Evolutionary conservation across 2,797 vertebrate species (phyloP).

Genomic region (Pseudopleuronectes americanus): DNA sequence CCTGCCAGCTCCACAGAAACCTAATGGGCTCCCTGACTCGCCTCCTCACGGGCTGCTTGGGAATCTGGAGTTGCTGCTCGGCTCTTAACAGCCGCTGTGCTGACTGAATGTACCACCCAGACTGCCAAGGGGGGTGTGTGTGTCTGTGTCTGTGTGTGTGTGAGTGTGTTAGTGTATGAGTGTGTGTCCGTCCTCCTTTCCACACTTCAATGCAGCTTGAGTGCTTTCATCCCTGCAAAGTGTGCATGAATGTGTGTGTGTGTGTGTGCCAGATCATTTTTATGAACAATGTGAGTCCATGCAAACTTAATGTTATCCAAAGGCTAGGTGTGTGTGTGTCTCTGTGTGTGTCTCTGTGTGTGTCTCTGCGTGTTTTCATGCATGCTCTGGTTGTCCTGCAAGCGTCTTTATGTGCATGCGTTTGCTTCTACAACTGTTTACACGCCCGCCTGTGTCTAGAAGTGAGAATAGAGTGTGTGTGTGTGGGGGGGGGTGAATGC

Average conservation of each 20-base stretch:
- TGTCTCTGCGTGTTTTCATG: background rate
- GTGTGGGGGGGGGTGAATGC: slow-evolving; percentile 40
- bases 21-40: slow-evolving; percentile 19
- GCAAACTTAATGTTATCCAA: background rate
- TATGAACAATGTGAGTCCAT: background rate
- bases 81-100: slow-evolving; percentile 32
- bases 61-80: slow-evolving; percentile 28
- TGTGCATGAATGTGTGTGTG: background rate
- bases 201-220: slow-evolving; percentile 5
- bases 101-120: slow-evolving; percentile 40
- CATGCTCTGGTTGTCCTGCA: background rate
- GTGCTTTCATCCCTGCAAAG: background rate
- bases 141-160: background rate
- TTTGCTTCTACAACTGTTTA: slow-evolving; percentile 4
- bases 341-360: background rate
- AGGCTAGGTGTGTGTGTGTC: background rate
- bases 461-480: background rate
- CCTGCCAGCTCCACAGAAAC: slow-evolving; percentile 21
- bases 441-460: slow-evolving; percentile 5
- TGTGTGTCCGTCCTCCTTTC: background rate
- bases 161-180: background rate
- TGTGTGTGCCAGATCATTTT: background rate
- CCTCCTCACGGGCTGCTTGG: slow-evolving; percentile 20
- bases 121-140: background rate
- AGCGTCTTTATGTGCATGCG: background rate